Base-by-base conservation (phyloP, 2,888 invertebrate species). In the Tinea pellionella region DNA sequence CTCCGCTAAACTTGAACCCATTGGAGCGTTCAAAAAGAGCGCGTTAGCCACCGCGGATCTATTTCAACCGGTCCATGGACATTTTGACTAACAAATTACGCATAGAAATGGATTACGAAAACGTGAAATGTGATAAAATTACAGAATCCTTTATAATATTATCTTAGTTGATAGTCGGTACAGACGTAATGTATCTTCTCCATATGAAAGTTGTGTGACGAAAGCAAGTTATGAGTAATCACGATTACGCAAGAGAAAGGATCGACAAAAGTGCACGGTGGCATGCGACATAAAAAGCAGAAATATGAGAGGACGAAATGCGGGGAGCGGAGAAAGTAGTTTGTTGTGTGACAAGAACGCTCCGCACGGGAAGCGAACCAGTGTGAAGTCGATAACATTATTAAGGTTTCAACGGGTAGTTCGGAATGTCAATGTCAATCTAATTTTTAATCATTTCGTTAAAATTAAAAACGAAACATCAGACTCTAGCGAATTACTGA, bases 1-100 rank as follows among this genome's bases (percentile, higher is more conserved):
- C 78, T 71, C 73, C 71, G 70, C 68, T 77, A 70, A 74, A 79
- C 76, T 77, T 74, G 75, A 75, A 77, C 69, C 73, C 79, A 77
- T 70, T 78, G 77, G 71, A 80, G 75, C 84, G 78, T 78, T 74
- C 70, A 74, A 71, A 75, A 72, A 66, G 65, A 68, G 73, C 69
- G 72, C 65, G 62, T 60, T 42, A 58, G 62, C 64, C 71, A 68
- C 67, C 66, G 67, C 72, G 75, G 78, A 80, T 86, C 74, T 73
- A 80, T 82, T 83, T 78, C 79, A 73, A 78, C 77, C 75, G 77
- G 77, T 75, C 72, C 70, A 66, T 29, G 37, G 55, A n/a, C 37
- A 51, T 29, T 29, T 37, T 13, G 42, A 13, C 2, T 37, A 9
- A 15, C 51, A n/a, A 29, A 30, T 56, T 51, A 16, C 51, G 51